Percentiles rank a stretch among this genome's conserved stretches.
phyloP scores from a whole-genome alignment of 2,113 vertebrate species.

The Antigone vipio region DNA sequence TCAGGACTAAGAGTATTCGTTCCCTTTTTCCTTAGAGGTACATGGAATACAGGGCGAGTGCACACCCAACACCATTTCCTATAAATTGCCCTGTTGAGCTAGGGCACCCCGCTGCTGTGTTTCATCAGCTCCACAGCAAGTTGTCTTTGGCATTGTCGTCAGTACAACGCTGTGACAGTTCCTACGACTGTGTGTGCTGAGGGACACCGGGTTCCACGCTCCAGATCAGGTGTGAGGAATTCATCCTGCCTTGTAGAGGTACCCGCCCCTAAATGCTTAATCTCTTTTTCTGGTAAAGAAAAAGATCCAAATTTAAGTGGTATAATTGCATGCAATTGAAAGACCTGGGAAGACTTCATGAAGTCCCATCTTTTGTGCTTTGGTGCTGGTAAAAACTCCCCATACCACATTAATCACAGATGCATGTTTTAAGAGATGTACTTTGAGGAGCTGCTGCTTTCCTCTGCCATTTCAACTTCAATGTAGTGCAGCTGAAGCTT shows the following conservation, averaged over 20 bases:
- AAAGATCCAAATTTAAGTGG: neutral
- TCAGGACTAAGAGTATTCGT: neutral
- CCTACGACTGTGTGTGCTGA: neutral
- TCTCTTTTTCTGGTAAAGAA: neutral
- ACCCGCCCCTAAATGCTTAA: neutral
- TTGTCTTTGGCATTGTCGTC: neutral
- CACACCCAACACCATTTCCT: neutral
- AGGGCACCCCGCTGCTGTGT: neutral
- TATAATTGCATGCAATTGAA: neutral
- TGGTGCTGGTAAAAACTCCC: neutral
- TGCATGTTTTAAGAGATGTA: neutral
- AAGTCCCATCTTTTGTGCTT: neutral
- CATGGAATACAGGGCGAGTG: neutral
- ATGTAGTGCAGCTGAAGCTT: neutral
- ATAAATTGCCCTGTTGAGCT: neutral
- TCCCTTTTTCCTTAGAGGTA: neutral
- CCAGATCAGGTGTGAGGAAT: neutral
- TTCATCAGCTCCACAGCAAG: neutral
- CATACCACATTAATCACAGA: neutral
- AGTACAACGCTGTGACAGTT: neutral
- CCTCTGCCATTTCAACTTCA: neutral
- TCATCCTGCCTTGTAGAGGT: neutral
- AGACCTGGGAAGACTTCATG: neutral
- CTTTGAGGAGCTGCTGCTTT: neutral
- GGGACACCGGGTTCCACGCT: neutral